Conservation (phyloP, 2,888 invertebrate species). For the Lordiphosa andalusiaca region DNA sequence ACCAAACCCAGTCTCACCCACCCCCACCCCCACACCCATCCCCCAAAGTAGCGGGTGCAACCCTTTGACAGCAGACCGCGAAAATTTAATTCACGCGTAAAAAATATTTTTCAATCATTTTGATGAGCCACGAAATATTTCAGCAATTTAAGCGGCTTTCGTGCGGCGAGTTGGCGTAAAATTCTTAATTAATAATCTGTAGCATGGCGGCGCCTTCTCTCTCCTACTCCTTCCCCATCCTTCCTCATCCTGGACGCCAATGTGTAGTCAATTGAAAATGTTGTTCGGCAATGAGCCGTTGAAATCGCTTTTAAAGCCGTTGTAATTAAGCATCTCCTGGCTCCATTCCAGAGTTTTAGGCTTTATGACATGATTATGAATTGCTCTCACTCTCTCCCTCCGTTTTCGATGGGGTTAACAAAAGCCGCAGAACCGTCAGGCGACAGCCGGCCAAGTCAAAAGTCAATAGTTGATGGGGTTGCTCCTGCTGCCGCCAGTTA, state of each 20-base stretch:
- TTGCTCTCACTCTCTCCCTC: conserved; percentile 50
- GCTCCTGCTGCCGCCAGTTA: conserved; percentile 1
- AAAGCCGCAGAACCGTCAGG: conserved; percentile 57
- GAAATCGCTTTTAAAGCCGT: conserved; percentile 76
- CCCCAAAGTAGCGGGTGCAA: conserved; percentile 1
- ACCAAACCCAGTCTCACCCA: too few species aligned
- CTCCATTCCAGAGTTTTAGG: conserved; percentile 36
- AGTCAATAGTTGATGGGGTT: conserved; percentile 68
- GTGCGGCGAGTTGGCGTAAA: conserved; percentile 54
- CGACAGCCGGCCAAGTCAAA: conserved; percentile 49
- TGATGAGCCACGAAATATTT: conserved; percentile 74
- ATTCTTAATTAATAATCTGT: conserved; percentile 79
- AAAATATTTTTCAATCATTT: conserved; percentile 71
- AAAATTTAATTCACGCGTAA: conserved; percentile 75
- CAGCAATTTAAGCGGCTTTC: conserved; percentile 73
- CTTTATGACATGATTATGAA: conserved; percentile 75
- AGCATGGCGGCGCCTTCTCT: conserved; percentile 50
- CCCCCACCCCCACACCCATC: too few species aligned
- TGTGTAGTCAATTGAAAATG: conserved; percentile 73
- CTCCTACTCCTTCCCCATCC: conserved; percentile 12
- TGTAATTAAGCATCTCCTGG: conserved; percentile 77
- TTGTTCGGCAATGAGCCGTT: conserved; percentile 75
- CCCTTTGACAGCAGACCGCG: conserved; percentile 49
- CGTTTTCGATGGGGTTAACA: conserved; percentile 46
- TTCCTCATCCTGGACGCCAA: conserved; percentile 3